Base-by-base conservation (phyloP, 2,888 invertebrate genomes). In the Cabera pusaria region DNA sequence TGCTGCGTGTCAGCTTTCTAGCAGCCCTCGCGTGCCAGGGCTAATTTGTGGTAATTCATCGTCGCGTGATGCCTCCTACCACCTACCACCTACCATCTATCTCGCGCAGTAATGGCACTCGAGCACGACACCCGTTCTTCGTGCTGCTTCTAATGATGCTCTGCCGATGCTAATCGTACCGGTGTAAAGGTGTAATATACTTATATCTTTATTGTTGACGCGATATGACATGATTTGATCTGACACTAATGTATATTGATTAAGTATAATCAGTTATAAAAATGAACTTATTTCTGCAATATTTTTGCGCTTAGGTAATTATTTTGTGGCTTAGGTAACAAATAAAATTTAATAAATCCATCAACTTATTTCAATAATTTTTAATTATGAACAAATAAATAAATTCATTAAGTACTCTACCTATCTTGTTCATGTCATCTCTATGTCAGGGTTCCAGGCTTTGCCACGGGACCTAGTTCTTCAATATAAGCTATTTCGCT, bases 1-100 rank as follows among this genome's bases (percentile, higher is more conserved):
- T 58, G 49, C 38, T 52, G 53, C 51, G 52, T 44, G 49, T 49
- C 54, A 60, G 80, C 77, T 80, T 73, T 80, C 77, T 74, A 75
- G 64, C 64, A 21, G 53, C 52, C 42, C 50, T 73, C 61, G 79
- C 79, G 78, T 74, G 76, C 58, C 39, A 57, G 46, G 47, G 57
- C 55, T 72, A 70, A 75, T 77, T 71, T 65, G 63, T 59, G 58
- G 64, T 65, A 71, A 68, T 69, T 57, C 63, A 48, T 55, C 41
- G 38, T 63, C 56, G 72, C 68, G 65, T 64, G 64, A 49, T 42
- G 41, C 56, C 49, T 38, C 27, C 48, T 25, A 38, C 27, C 34
- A 19, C 37, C 43, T 44, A 48, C 55, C 48, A 44, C 56, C 52
- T 40, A 46, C 24, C 35, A 23, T 22, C 41, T 17, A 42, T 42